phyloP scores from a whole-genome alignment of 2,113 vertebrate species.

The Rana temporaria region DNA sequence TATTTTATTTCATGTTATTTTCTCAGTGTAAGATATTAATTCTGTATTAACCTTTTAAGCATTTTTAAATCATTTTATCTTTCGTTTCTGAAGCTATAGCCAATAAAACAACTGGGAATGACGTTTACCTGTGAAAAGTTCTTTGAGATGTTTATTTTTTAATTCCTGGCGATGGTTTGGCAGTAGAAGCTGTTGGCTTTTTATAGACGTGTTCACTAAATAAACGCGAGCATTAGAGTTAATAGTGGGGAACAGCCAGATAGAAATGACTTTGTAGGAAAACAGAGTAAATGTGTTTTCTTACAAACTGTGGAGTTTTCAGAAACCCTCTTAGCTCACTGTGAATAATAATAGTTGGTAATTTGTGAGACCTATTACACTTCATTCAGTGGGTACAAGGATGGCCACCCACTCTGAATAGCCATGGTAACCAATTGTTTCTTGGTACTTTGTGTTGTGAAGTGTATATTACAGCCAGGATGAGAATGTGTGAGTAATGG shows the following conservation, averaged over 20 bases:
- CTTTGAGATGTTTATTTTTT: conserved; percentile 4
- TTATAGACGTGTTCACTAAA: conserved; percentile 76
- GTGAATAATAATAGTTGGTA: conserved; percentile 60
- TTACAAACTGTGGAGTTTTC: conserved; percentile 78
- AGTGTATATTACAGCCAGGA: conserved; percentile 29
- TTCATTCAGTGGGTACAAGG: conserved; percentile 73
- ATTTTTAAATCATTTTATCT: not conserved
- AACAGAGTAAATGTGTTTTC: conserved; percentile 79
- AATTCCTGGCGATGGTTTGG: conserved; percentile 3
- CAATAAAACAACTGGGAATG: not conserved
- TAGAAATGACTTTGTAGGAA: conserved; percentile 85
- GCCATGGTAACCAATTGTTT: conserved; percentile 28
- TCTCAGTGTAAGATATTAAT: not conserved
- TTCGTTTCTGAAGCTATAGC: not conserved
- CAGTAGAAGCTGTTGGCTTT: conserved; percentile 69
- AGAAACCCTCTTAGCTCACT: conserved; percentile 84
- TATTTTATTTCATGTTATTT: not conserved
- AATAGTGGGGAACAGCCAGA: conserved; percentile 86
- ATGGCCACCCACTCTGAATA: conserved; percentile 77
- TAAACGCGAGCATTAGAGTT: conserved; percentile 80
- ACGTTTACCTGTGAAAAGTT: not conserved
- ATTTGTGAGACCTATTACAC: conserved; percentile 75
- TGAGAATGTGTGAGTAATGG: conserved; percentile 38
- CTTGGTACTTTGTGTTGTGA: conserved; percentile 8
- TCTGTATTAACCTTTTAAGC: not conserved